phyloP scores from a whole-genome alignment of 2,113 vertebrate species.

The Platichthys stellatus region DNA sequence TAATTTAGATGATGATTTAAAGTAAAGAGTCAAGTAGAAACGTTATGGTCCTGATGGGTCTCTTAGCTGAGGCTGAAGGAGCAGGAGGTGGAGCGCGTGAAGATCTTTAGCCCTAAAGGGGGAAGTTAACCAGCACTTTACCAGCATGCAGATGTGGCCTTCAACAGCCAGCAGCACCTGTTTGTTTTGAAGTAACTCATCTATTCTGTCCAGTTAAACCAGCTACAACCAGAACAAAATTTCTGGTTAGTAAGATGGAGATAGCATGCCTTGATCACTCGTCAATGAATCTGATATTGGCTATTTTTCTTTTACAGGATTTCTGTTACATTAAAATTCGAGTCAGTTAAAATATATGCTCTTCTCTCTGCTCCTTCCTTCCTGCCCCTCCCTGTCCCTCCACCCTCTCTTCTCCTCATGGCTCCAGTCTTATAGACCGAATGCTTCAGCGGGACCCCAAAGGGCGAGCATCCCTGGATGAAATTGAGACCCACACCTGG shows the following conservation, averaged over 20 bases:
- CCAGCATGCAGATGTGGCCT: neutral
- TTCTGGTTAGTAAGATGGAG: neutral
- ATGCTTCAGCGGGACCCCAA: conserved; percentile 98
- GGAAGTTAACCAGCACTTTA: no score
- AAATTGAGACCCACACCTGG: conserved; percentile 95
- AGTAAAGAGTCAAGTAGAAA: no score
- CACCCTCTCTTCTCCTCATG: conserved; percentile 5
- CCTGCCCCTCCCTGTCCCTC: neutral
- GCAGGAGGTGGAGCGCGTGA: no score
- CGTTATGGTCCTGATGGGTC: no score
- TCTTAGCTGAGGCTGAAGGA: no score
- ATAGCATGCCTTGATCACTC: neutral
- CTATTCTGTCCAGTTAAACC: neutral
- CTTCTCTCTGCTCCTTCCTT: neutral
- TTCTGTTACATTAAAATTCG: neutral
- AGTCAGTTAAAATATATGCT: neutral
- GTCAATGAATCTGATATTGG: neutral
- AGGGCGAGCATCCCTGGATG: conserved; percentile 91
- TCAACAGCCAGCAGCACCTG: neutral
- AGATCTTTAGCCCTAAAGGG: no score
- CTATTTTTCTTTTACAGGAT: neutral
- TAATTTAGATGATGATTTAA: no score
- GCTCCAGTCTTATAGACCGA: conserved; percentile 91
- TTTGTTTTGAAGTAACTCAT: neutral
- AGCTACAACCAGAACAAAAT: neutral